phyloP scores from a whole-genome alignment of 2,797 vertebrate species.

The Enteromius trimaculatus region DNA sequence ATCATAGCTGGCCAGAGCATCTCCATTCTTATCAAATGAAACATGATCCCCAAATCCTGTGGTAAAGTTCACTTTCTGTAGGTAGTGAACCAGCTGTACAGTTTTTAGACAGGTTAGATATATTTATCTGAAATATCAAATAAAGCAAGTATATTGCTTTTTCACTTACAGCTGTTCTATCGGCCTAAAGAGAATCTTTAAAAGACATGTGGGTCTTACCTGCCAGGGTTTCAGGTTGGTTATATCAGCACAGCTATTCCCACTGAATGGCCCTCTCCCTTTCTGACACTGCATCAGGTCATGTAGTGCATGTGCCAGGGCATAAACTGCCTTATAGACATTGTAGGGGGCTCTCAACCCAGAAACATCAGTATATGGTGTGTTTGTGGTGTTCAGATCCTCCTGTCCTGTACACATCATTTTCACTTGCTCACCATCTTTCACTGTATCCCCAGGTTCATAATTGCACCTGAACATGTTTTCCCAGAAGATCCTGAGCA shows the following conservation, averaged over 20 bases:
- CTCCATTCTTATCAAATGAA: conserved; percentile 4
- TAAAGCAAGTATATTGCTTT: not conserved
- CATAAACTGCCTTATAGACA: not conserved
- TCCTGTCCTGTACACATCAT: not conserved
- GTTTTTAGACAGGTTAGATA: not conserved
- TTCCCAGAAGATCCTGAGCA: conserved; percentile 53
- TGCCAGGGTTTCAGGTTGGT: not conserved
- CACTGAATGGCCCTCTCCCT: not conserved
- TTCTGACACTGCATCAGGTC: not conserved
- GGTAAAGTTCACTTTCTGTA: conserved; percentile 5
- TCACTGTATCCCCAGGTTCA: not conserved
- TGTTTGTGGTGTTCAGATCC: not conserved
- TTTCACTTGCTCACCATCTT: not conserved
- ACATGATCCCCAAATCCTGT: conserved; percentile 6
- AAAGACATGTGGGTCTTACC: not conserved
- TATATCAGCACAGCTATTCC: not conserved
- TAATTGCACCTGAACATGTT: conserved; percentile 22
- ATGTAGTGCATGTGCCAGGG: not conserved
- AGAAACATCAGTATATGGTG: not conserved
- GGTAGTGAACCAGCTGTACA: conserved; percentile 9
- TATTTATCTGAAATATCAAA: not conserved
- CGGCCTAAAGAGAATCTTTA: not conserved
- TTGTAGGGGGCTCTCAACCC: not conserved
- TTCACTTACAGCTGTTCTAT: not conserved
- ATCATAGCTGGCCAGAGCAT: conserved; percentile 7